phyloP scores from a whole-genome alignment of 2,888 invertebrate species.

The Heliothis peltigera region DNA sequence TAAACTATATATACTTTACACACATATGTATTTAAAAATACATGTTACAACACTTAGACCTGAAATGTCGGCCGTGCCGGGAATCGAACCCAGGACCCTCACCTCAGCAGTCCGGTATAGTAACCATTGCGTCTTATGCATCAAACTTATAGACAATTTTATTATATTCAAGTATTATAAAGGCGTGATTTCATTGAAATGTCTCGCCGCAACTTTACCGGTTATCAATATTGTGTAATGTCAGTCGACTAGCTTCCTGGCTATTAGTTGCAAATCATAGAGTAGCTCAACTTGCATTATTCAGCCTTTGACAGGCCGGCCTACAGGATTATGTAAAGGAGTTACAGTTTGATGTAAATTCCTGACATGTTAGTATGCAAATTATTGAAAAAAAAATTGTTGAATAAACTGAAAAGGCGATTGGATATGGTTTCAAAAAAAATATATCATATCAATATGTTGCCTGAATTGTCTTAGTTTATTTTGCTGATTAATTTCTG shows the following conservation, averaged over 20 bases:
- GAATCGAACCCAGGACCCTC: too few relatives aligned
- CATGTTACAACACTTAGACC: too few relatives aligned
- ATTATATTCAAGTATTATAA: constrained; percentile 3
- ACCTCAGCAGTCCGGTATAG: too few relatives aligned
- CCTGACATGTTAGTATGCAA: background rate
- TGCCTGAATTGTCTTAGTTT: too few relatives aligned
- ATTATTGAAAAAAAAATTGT: background rate
- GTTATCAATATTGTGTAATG: constrained; percentile 51
- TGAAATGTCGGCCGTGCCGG: too few relatives aligned
- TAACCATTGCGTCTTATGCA: too few relatives aligned
- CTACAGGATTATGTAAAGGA: constrained; percentile 45
- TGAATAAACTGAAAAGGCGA: too few relatives aligned
- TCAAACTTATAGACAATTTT: background rate
- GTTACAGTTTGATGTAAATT: constrained; percentile 12
- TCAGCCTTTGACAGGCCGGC: constrained; percentile 31
- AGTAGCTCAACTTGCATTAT: constrained; percentile 35
- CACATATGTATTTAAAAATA: too few relatives aligned
- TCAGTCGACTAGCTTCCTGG: constrained; percentile 47
- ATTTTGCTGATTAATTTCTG: too few relatives aligned
- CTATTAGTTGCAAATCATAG: constrained; percentile 50
- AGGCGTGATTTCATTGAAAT: constrained; percentile 36
- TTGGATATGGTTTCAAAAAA: too few relatives aligned
- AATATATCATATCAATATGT: too few relatives aligned
- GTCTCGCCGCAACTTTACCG: constrained; percentile 30
- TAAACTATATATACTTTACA: too few relatives aligned